Base-by-base conservation (phyloP, 2,888 invertebrate species). In the Pemphredon lugubris region DNA sequence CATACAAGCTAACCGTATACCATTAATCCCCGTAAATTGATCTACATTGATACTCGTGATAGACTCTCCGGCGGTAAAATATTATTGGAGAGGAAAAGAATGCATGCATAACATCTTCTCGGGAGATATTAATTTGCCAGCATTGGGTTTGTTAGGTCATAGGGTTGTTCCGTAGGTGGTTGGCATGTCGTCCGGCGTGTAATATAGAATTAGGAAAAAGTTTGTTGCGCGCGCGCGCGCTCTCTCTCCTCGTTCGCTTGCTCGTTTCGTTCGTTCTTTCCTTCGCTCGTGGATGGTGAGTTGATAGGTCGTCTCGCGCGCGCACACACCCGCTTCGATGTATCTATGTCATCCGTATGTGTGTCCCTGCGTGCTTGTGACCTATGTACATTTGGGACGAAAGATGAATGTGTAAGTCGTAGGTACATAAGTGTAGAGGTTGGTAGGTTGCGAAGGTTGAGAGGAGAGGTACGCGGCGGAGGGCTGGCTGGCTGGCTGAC, bases 381-480 rank as follows among this genome's bases (percentile, higher is more conserved):
- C 50, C 71, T 61, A 37, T 47, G 16, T 54, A 13, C 48, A 30
- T 4, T 44, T 48, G 40, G 51, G 53, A 57, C 42, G 53, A 44
- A 50, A 64, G 48, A 37, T 50, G 48, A 58, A 58, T 66, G 73
- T 66, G 66, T 71, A 58, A 54, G 72, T 37, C 26, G 75, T 61
- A 47, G 50, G 64, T 74, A 63, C 76, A 26, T 3, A 75, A 67
- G 70, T 81, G 72, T 80, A 81, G n/a, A n/a, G 83, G 80, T 83
- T 78, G 71, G 82, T 84, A 76, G 83, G 81, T 82, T 78, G 77
- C 53, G 76, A 79, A 83, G 79, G 81, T 84, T 82, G 76, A 69
- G 73, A 79, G 65, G 79, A 78, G 78, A 79, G 80, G 77, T 73
- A 73, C 71, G 76, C 59, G 73, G 70, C 82, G 79, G 73, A 57